A percentile compares a stretch with the other conserved stretches of the same genome.
Conservation (phyloP, 2,888 invertebrate genomes). For the Hypolimnas misippus region DNA sequence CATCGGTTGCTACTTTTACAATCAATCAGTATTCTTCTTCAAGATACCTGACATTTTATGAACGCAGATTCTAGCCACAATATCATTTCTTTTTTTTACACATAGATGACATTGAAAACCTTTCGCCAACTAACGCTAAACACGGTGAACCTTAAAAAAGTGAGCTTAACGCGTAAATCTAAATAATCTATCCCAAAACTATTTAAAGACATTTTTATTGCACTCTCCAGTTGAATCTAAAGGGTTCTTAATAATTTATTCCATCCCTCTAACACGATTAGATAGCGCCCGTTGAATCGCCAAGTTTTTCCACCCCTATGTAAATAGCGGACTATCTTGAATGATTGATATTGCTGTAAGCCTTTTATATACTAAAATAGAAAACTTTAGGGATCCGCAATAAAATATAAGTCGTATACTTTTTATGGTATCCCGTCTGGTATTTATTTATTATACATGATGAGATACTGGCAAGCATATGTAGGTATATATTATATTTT, state of each 20-base stretch:
- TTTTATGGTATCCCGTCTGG: no score
- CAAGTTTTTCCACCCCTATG: background rate
- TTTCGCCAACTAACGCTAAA: no score
- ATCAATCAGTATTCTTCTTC: no score
- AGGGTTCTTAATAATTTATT: background rate
- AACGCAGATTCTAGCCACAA: no score
- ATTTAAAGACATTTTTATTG: background rate
- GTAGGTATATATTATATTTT: no score
- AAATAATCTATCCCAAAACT: background rate
- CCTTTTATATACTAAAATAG: background rate
- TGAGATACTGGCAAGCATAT: no score
- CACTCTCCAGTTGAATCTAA: background rate
- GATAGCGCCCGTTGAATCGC: background rate
- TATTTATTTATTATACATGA: no score
- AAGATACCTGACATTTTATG: no score
- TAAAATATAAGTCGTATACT: background rate
- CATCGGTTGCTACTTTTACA: no score
- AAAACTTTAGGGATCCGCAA: background rate
- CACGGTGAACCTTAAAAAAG: background rate
- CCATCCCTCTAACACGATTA: conserved; percentile 13
- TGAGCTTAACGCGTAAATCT: background rate
- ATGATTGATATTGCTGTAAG: conserved; percentile 2
- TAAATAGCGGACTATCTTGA: conserved; percentile 15
- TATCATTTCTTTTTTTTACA: no score
- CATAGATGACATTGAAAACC: background rate